phyloP scores from a whole-genome alignment of 2,113 vertebrate species.

The Galbula dea region DNA sequence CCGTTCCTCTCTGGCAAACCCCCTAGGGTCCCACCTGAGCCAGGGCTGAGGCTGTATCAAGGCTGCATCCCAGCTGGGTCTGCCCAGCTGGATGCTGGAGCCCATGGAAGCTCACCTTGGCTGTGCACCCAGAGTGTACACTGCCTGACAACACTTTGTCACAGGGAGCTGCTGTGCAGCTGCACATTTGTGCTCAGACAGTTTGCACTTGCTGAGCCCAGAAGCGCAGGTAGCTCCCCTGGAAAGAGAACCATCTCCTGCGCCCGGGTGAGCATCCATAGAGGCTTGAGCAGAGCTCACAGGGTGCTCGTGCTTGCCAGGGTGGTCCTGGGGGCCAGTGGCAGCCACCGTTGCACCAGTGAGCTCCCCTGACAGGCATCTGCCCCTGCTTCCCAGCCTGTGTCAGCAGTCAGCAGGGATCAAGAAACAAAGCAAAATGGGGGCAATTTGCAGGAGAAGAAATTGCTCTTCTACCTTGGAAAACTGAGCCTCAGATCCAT shows the following conservation, averaged over 20 bases:
- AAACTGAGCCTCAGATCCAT: neutral
- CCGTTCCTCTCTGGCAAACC: neutral
- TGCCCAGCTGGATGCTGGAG: neutral
- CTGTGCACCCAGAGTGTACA: neutral
- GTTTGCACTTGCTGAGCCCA: neutral
- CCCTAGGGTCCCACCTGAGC: neutral
- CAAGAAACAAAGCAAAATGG: neutral
- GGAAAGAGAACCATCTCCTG: neutral
- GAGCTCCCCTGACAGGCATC: neutral
- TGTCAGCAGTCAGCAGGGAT: fast-evolving
- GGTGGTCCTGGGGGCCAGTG: neutral
- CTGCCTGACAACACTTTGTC: neutral
- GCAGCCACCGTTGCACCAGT: neutral
- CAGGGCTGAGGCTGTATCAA: neutral
- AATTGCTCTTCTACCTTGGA: neutral
- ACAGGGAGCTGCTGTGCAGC: neutral
- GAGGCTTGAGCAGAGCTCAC: neutral
- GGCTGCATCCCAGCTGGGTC: too few relatives aligned
- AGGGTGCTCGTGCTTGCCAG: fast-evolving
- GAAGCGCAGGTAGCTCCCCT: neutral
- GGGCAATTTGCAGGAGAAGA: neutral
- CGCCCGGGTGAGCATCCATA: fast-evolving
- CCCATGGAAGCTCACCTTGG: neutral
- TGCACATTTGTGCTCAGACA: neutral
- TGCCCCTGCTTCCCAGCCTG: neutral